These are phyloP conservation scores for Lepidostoma basale DNA, from an alignment of 1,140 invertebrate species.

Conservation along the genomic window DNA sequence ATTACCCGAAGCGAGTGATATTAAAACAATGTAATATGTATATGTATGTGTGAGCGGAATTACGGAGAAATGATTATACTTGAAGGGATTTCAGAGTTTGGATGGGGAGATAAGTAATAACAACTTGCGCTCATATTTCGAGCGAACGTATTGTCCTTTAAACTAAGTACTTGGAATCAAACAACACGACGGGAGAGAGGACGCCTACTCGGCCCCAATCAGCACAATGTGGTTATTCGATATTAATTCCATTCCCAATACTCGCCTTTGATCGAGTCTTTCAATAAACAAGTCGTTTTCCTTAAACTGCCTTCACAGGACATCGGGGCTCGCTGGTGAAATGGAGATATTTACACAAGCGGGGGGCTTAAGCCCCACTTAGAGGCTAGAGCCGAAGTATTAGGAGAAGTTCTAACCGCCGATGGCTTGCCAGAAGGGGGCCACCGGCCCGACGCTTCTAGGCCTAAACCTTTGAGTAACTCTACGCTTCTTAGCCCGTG, in stretches of 20 bases:
- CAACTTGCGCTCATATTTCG: too few relatives aligned
- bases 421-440: conserved; percentile 5
- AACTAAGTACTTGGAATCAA: not conserved
- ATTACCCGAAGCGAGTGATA: too few relatives aligned
- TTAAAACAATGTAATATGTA: too few relatives aligned
- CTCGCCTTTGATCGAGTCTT: not conserved
- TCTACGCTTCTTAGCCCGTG: too few relatives aligned
- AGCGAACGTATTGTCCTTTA: too few relatives aligned
- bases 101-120: too few relatives aligned
- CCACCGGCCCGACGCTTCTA: too few relatives aligned
- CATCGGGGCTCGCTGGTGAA: conserved; percentile 4
- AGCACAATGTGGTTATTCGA: conserved; percentile 5
- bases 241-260: conserved; percentile 26
- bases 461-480: too few relatives aligned
- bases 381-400: conserved; percentile 7
- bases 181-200: not conserved
- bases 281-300: conserved; percentile 32
- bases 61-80: too few relatives aligned
- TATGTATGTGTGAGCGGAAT: too few relatives aligned
- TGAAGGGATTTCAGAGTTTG: too few relatives aligned
- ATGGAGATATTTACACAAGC: conserved; percentile 18
- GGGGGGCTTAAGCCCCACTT: not conserved
- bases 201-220: not conserved
- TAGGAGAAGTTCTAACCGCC: conserved; percentile 17
- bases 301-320: conserved; percentile 19